phyloP scores from a whole-genome alignment of 2,888 invertebrate genomes.

The Embidobia sp. region DNA sequence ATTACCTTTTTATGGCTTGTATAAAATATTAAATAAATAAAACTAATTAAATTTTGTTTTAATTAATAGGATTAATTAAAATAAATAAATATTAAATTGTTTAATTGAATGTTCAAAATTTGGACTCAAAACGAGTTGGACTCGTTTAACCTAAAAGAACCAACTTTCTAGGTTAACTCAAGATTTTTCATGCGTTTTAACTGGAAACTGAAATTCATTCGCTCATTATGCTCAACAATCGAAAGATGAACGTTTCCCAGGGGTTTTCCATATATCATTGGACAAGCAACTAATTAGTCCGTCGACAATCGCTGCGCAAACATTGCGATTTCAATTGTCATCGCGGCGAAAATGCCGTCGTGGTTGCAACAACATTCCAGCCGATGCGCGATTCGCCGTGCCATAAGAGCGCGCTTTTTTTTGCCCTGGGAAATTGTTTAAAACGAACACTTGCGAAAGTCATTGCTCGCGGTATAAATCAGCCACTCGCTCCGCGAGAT shows the following conservation, averaged over 20 bases:
- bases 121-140: too few relatives aligned
- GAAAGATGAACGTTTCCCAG: conserved; percentile 38
- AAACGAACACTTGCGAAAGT: conserved; percentile 64
- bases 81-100: too few relatives aligned
- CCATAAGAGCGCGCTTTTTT: conserved; percentile 55
- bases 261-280: conserved; percentile 50
- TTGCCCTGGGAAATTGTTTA: conserved; percentile 63
- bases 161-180: too few relatives aligned
- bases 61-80: too few relatives aligned
- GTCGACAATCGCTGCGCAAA: conserved; percentile 53
- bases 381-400: conserved; percentile 53
- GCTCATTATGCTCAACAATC: conserved; percentile 40
- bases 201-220: conserved; percentile 14
- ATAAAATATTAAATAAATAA: too few relatives aligned
- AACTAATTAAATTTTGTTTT: too few relatives aligned
- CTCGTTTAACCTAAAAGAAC: too few relatives aligned
- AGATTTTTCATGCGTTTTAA: conserved; percentile 7
- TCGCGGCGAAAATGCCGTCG: conserved; percentile 49
- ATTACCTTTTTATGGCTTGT: too few relatives aligned
- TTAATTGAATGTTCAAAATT: too few relatives aligned
- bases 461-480: conserved; percentile 55
- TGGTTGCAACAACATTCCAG: conserved; percentile 60
- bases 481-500: conserved; percentile 36
- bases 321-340: conserved; percentile 62
- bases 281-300: conserved; percentile 48